Evolutionary conservation across 2,888 invertebrate species (phyloP), one percentile per base, ranked within the genome.

Genomic region (Dione juno): DNA sequence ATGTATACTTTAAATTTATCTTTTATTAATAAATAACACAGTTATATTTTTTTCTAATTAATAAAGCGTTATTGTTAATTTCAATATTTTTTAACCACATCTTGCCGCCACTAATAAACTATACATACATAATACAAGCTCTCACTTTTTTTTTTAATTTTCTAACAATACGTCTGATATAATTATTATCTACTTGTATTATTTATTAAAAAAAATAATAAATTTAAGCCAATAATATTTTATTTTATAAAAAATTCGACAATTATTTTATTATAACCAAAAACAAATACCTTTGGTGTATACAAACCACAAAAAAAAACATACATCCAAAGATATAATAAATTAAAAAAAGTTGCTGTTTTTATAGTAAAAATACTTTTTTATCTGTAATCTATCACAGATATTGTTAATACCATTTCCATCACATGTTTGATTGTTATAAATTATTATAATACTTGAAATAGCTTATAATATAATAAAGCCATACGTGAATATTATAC

Each of bases 371-470:
- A 48, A 45, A 57, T 28, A 28, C 11, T 41, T 67, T n/a, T 58
- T 48, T 58, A 50, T 40, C 65, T 53, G 65, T 67, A 37, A 40
- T 67, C 48, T 71, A 71, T 71, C 70, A 71, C 70, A 71, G 70
- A 67, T 57, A 50, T 67, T 67, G 45, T 63, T 70, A 70, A 70
- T 70, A 70, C 61, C 54, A 54, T 66, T 57, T 61, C 28, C 45
- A 61, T 61, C 61, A 61, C 61, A 45, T 52, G 14, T 52, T 9
- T 9, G 16, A 21, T 14, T 37, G 50, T 14, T 64, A 40, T 21
- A 14, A 64, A 40, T 35, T 9, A 50, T 52, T 52, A 40, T 52
- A 64, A 21, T 52, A 50, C 14, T 50, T 64, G 16, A 63, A 11
- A 40, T 13, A 40, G 57, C 37, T 16, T 57, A 57, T 57, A 37